phyloP scores from a whole-genome alignment of 2,113 vertebrate species.

The Narcine bancroftii region DNA sequence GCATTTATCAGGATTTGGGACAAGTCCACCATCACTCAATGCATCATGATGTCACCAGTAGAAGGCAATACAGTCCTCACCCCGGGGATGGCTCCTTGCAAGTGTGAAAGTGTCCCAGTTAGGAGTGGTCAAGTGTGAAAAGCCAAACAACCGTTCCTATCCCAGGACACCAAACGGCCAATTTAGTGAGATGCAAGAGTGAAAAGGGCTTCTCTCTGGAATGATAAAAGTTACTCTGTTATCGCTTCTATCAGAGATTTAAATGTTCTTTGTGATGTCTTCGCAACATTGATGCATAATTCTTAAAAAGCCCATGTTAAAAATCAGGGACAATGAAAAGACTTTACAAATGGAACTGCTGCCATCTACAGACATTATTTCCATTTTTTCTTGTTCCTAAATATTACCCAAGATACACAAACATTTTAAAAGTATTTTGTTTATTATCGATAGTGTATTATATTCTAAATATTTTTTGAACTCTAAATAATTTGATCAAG shows the following conservation, averaged over 20 bases:
- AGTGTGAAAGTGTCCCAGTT: too few species aligned
- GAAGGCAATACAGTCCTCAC: too few species aligned
- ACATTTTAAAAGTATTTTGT: neutral
- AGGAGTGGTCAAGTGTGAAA: too few species aligned
- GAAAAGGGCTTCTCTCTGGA: too few species aligned
- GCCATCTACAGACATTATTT: slow-evolving; percentile 52
- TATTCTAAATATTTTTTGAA: neutral
- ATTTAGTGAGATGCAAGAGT: too few species aligned
- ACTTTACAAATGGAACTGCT: slow-evolving; percentile 49
- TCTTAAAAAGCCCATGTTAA: neutral
- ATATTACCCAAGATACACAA: neutral
- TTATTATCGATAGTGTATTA: neutral
- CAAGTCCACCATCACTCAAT: too few species aligned
- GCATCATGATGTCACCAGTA: too few species aligned
- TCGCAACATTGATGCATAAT: neutral
- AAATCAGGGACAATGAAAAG: neutral
- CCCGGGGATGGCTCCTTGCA: too few species aligned
- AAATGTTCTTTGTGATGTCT: neutral
- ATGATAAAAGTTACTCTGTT: neutral
- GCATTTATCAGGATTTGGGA: too few species aligned
- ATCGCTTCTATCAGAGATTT: neutral
- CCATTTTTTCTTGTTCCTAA: neutral
- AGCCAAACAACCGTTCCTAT: too few species aligned
- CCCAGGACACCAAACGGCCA: too few species aligned
- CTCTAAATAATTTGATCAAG: neutral